phyloP scores from a whole-genome alignment of 2,888 invertebrate genomes.

The Rhogogaster chlorosoma region DNA sequence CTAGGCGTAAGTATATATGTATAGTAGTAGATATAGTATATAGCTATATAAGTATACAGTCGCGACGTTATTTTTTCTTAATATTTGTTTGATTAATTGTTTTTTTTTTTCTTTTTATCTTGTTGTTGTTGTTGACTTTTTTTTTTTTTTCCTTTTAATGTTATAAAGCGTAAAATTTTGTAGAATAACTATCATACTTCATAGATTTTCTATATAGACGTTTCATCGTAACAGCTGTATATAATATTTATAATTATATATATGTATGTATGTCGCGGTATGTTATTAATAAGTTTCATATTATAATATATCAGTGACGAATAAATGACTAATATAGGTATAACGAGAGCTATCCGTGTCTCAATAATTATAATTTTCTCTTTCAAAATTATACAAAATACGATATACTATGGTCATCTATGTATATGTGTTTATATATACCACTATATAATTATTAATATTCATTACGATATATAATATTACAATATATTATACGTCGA shows the following conservation, averaged over 20 bases:
- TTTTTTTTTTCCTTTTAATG: slow-evolving; percentile 38
- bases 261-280: neutral
- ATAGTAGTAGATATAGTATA: neutral
- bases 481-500: too few relatives aligned
- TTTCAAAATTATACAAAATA: neutral
- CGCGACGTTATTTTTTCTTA: neutral
- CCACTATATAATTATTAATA: neutral
- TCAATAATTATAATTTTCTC: neutral
- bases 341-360: neutral
- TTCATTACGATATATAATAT: neutral
- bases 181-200: slow-evolving; percentile 37
- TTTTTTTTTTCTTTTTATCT: slow-evolving; percentile 28
- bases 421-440: neutral
- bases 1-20: neutral
- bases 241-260: neutral
- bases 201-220: neutral
- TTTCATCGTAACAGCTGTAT: neutral
- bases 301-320: neutral
- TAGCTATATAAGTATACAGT: neutral
- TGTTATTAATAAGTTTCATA: too few relatives aligned
- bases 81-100: slow-evolving; percentile 40
- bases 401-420: neutral
- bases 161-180: slow-evolving; percentile 49
- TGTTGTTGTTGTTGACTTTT: slow-evolving; percentile 28
- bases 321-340: neutral